Conservation (phyloP, 2,113 vertebrate species). For the Meleagris gallopavo region DNA sequence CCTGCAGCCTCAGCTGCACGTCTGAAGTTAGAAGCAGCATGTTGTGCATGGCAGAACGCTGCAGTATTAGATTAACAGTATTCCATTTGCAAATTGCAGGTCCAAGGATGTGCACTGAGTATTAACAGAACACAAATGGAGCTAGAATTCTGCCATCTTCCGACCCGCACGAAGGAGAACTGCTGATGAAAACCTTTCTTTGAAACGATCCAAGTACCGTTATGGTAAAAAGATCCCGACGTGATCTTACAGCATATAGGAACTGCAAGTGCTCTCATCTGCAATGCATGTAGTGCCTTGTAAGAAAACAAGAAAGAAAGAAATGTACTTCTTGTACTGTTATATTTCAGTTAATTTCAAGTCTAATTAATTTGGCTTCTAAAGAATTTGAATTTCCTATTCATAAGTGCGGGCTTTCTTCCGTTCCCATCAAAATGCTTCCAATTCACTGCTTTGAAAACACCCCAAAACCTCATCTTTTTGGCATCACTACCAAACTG, state of each 20-base stretch:
- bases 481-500: neutral
- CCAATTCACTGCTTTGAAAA: neutral
- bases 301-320: neutral
- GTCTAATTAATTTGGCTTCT: neutral
- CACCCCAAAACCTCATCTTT: neutral
- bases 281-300: neutral
- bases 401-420: neutral
- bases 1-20: neutral
- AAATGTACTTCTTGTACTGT: neutral
- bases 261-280: conserved; percentile 23
- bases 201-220: conserved; percentile 20
- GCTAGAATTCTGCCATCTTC: conserved; percentile 22
- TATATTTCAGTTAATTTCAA: neutral
- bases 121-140: conserved; percentile 48
- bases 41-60: neutral
- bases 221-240: conserved; percentile 46
- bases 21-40: neutral
- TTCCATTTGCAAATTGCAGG: conserved; percentile 69
- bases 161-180: neutral
- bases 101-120: conserved; percentile 35
- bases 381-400: neutral
- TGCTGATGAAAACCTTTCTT: neutral
- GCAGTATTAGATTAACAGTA: conserved; percentile 9
- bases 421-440: neutral
- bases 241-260: conserved; percentile 12